Evolutionary conservation across 2,888 invertebrate species (phyloP).

Genomic region (Cephonodes hylas): DNA sequence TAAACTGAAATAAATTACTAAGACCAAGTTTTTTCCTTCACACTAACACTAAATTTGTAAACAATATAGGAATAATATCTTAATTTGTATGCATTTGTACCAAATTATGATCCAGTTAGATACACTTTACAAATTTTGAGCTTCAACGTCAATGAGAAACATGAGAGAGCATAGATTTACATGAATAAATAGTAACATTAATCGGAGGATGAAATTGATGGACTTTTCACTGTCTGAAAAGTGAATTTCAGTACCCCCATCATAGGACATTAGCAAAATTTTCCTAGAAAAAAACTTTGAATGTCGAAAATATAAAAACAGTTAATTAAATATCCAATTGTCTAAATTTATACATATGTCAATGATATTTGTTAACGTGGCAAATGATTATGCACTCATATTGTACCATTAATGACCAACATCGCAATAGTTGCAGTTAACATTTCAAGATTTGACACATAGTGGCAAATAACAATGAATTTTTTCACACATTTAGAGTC

Average conservation of each 20-base stretch:
- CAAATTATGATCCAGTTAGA: slow-evolving; percentile 62
- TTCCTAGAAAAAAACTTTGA: slow-evolving; percentile 65
- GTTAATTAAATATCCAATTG: neutral
- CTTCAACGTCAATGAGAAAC: slow-evolving; percentile 42
- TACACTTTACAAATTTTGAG: slow-evolving; percentile 50
- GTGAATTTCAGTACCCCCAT: slow-evolving; percentile 54
- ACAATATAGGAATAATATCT: slow-evolving; percentile 71
- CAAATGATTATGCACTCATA: neutral
- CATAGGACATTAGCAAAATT: slow-evolving; percentile 65
- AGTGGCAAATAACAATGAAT: too few species aligned
- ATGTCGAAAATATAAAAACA: slow-evolving; percentile 44
- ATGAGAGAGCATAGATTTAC: slow-evolving; percentile 51
- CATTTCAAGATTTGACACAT: too few species aligned
- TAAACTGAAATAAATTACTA: slow-evolving; percentile 71
- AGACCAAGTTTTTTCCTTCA: slow-evolving; percentile 10
- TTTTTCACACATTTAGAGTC: neutral
- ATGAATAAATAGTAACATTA: slow-evolving; percentile 11
- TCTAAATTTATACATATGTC: slow-evolving; percentile 8
- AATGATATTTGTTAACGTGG: neutral
- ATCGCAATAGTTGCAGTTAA: neutral
- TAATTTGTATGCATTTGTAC: slow-evolving; percentile 79
- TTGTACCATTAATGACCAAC: neutral
- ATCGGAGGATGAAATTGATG: slow-evolving; percentile 51
- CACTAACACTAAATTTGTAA: slow-evolving; percentile 57
- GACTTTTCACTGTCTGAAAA: slow-evolving; percentile 69